Evolutionary conservation across 2,888 invertebrate genomes (phyloP), one percentile per base, ranked within the genome.

Genomic region (Volucella inflata): DNA sequence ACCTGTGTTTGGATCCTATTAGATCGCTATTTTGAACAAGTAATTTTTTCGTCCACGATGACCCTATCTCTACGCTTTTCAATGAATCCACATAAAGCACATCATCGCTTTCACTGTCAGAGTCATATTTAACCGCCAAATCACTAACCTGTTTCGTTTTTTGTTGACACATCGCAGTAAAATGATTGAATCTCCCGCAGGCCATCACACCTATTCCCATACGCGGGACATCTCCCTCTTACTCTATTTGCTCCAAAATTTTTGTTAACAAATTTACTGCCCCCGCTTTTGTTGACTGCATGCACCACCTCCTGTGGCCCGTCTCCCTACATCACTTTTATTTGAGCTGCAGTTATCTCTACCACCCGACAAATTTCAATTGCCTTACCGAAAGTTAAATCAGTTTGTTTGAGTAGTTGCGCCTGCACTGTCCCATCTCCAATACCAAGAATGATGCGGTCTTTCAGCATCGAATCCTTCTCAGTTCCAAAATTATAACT

Each of bases 81-180:
- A 64, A 17, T 16, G 55, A 62, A 46, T 64, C 51, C 2, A 74
- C 59, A 53, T 44, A 74, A 2, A 64, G 30, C 21, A 60, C 71
- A 57, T 64, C 57, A 64, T 74, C 74, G 55, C 46, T 64, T 16
- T 55, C 64, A 36, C 59, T 55, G 53, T 64, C 62, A 11, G 36
- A 57, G 10, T 62, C 72, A 44, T 60, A 62, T 72, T 60, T 62
- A 14, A 74, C 64, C 50, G 55, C 55, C 16, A 74, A n/a, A 74
- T 74, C 74, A 74, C 74, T 74, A 46, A 64, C 64, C 64, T 74
- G 53, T 60, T 71, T 71, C 16, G 12, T 62, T n/a, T 62, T 48
- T 40, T 40, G 59, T n/a, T 59, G 59, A 11, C 59, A 59, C 11
- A 46, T 50, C 38, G 68, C 11, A 44, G 44, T 36, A 36, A 67